Conservation (phyloP, 2,888 invertebrate genomes). For the Exocentrus adspersus region DNA sequence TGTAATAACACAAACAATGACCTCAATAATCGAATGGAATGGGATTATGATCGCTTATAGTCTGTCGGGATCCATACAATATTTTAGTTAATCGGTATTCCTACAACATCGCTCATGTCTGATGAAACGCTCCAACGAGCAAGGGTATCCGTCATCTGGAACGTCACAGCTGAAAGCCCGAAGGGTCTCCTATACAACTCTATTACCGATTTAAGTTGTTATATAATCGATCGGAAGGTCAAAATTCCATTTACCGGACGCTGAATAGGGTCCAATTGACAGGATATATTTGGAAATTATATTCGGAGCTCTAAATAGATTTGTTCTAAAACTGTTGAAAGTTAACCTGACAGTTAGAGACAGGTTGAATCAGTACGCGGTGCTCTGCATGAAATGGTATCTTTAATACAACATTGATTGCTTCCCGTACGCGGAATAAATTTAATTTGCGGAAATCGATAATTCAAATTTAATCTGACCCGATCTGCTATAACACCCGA, state of each 20-base stretch:
- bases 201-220: not conserved
- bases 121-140: not conserved
- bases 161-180: not conserved
- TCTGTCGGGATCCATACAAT: not conserved
- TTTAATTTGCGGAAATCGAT: not conserved
- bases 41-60: no score
- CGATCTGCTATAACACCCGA: conserved; percentile 8
- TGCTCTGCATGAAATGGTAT: no score
- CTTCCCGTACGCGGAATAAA: no score
- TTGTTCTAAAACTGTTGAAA: no score
- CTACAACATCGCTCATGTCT: not conserved
- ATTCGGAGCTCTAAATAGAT: not conserved
- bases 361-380: no score
- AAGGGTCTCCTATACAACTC: not conserved
- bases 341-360: no score
- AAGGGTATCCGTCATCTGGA: not conserved
- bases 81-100: not conserved
- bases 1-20: no score
- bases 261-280: not conserved
- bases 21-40: no score
- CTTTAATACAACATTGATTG: no score
- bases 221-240: not conserved
- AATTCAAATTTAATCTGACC: conserved; percentile 9
- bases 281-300: not conserved
- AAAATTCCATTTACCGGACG: not conserved